These are phyloP conservation scores for Rhabdophis nuchalis DNA, from an alignment of 2,797 vertebrate species.

Conservation along the genomic window DNA sequence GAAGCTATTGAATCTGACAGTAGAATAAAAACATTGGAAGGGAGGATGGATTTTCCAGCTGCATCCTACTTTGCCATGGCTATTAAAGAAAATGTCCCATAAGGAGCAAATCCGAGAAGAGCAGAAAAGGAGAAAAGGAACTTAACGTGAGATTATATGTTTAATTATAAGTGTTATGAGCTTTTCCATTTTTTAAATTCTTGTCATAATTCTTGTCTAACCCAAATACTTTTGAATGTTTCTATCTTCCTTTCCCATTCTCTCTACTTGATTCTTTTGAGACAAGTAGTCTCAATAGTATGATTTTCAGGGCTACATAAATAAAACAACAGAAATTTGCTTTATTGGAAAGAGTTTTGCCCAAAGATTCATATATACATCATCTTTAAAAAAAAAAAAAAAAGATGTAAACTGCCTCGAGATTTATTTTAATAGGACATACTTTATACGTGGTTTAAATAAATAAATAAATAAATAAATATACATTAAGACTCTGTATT, in stretches of 20 bases:
- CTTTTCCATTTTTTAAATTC: not conserved
- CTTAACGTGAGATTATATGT: not conserved
- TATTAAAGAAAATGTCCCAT: not conserved
- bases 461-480: not conserved
- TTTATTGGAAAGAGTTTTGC: not conserved
- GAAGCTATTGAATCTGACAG: not conserved
- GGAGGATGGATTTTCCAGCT: not conserved
- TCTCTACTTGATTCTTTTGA: not conserved
- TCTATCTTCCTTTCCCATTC: not conserved
- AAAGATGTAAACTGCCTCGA: not conserved
- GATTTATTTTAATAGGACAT: not conserved
- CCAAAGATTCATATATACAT: not conserved
- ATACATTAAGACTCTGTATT: not conserved
- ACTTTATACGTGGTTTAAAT: not conserved
- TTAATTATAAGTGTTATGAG: not conserved
- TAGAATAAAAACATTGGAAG: not conserved
- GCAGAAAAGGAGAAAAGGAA: not conserved
- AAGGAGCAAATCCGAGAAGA: not conserved
- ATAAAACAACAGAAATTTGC: not conserved
- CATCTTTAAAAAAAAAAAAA: not conserved
- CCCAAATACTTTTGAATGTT: not conserved
- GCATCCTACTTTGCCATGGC: not conserved
- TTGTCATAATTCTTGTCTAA: not conserved
- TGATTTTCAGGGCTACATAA: not conserved
- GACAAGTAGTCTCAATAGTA: not conserved